Base-by-base conservation (phyloP, 2,113 vertebrate species). In the Patagioenas fasciata region DNA sequence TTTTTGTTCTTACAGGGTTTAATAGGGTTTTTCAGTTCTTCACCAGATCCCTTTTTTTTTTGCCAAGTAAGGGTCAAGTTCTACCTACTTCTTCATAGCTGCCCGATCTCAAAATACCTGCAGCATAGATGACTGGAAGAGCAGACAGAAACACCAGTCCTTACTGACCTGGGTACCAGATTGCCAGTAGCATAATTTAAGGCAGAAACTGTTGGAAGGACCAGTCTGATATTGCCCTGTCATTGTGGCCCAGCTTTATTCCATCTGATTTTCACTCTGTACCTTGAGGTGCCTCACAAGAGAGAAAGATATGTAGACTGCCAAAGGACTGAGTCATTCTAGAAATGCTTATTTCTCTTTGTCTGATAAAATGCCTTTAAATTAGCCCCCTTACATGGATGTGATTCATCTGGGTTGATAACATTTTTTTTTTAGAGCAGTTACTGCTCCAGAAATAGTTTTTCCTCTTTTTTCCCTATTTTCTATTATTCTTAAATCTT, bases 381-480 rank as follows among this genome's bases (percentile, higher is more conserved):
- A 75, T 87, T 91, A 89, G 23, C 19, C 21, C 40, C 13, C 32
- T 89, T 47, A 72, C 2, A 0, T 42, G 61, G 50, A 31, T 54
- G n/a, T 65, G 90, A 89, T 88, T 88, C 74, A 73, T 71, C 56
- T 69, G 31, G 11, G 5, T 65, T 79, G 38, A 21, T 87, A 82
- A 44, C n/a, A 44, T 90, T 87, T 82, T 44, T 42, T 42, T 58
- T 56, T 81, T 67, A 64, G 34, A 84, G 34, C 26, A 79, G 26
- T 34, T 93, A 81, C 20, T 87, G 16, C 86, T 94, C 61, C 42
- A 82, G 80, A 87, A 93, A 65, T 67, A 79, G n/a, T 81, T 92
- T 61, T 11, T 57, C 34, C 3, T 6, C 5, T 58, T 78, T 47
- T n/a, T 38, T 10, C 32, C 47, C 16, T 51, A 38, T 53, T 89